A percentile compares a stretch with the other conserved stretches of the same genome.
Evolutionary conservation across 2,113 vertebrate genomes (phyloP).

Genomic region (Sakesphorus luctuosus): DNA sequence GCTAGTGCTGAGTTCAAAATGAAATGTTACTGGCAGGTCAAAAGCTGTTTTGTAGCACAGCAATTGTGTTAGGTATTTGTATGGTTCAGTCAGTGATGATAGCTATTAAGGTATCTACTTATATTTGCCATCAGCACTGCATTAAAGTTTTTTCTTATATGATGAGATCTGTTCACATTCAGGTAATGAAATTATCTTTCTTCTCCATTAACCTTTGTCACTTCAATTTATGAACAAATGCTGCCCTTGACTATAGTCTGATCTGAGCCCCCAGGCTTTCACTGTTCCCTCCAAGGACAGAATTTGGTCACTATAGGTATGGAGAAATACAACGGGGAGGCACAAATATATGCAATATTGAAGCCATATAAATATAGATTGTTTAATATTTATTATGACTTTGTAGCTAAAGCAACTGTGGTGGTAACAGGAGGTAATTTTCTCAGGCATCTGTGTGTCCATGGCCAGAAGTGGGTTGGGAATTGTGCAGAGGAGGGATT

Average conservation of each 20-base stretch:
- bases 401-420: neutral
- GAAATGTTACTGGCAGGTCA: neutral
- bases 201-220: conserved; percentile 12
- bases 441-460: neutral
- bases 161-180: neutral
- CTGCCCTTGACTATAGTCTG: neutral
- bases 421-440: neutral
- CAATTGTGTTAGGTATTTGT: neutral
- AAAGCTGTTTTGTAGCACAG: neutral
- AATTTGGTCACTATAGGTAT: neutral
- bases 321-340: neutral
- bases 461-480: neutral
- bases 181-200: conserved; percentile 23
- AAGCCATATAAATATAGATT: neutral
- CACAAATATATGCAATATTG: neutral
- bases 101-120: conserved; percentile 4
- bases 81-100: neutral
- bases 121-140: neutral
- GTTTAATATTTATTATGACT: neutral
- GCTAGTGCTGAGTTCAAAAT: neutral
- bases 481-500: neutral
- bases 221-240: neutral
- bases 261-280: neutral
- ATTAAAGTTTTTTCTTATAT: neutral
- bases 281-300: neutral